Evolutionary conservation across 2,888 invertebrate genomes (phyloP).

Genomic region (Hydrotaea diabolus): DNA sequence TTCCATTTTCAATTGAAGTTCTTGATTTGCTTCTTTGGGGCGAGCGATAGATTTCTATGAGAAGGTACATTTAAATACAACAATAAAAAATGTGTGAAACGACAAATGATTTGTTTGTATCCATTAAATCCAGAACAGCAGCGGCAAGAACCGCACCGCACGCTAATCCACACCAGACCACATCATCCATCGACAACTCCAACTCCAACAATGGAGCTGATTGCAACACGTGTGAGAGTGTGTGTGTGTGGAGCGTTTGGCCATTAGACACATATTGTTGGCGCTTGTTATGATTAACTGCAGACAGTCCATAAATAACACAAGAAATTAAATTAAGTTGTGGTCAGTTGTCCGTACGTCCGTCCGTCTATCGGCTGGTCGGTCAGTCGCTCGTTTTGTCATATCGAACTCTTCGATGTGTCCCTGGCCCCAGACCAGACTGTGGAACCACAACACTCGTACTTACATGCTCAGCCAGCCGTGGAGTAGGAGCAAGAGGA

Average conservation of each 20-base stretch:
- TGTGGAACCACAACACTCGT: not conserved
- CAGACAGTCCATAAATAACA: conserved; percentile 39
- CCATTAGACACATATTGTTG: conserved; percentile 42
- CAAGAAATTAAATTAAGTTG: conserved; percentile 55
- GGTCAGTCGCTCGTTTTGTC: too few relatives aligned
- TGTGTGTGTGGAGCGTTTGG: not conserved
- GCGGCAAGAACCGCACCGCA: too few relatives aligned
- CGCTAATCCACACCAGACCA: too few relatives aligned
- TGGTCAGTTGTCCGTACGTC: not conserved
- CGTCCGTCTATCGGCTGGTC: too few relatives aligned
- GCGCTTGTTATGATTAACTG: conserved; percentile 54
- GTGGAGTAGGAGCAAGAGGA: not conserved
- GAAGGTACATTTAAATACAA: conserved; percentile 10
- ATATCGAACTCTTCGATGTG: too few relatives aligned
- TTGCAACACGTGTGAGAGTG: not conserved
- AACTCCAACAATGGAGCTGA: conserved; percentile 1
- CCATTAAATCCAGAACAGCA: not conserved
- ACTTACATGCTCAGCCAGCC: not conserved
- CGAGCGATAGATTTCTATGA: conserved; percentile 10
- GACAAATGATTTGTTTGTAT: not conserved
- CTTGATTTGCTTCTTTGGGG: not conserved
- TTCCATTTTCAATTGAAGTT: not conserved
- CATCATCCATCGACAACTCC: too few relatives aligned
- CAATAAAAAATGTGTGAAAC: not conserved
- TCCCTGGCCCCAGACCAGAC: not conserved